Conservation (phyloP, 92 coral and sea anemone genomes). For the Virgularia gustaviana region DNA sequence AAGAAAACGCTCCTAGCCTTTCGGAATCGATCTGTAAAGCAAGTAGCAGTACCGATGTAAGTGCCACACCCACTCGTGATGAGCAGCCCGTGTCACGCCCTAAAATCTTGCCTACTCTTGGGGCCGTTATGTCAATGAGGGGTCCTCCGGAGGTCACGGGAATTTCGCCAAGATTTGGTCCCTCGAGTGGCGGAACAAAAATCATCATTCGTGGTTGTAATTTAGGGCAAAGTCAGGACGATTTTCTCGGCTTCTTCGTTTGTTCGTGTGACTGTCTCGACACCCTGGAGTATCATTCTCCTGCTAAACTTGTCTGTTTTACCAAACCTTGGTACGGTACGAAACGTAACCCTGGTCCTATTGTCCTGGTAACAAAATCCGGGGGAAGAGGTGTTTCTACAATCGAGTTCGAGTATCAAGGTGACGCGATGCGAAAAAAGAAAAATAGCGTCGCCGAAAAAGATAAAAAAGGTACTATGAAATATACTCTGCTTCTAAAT, state of each 20-base stretch:
- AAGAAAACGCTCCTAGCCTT: not conserved
- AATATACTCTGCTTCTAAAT: too few relatives aligned
- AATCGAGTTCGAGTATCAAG: constrained; percentile 59
- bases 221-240: constrained; percentile 67
- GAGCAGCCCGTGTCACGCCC: constrained; percentile 49
- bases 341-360: constrained; percentile 59
- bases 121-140: constrained; percentile 71
- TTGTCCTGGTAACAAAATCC: constrained; percentile 76
- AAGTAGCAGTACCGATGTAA: constrained; percentile 41
- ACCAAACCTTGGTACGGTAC: constrained; percentile 87
- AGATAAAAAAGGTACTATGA: too few relatives aligned
- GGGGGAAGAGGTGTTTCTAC: constrained; percentile 93
- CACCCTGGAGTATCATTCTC: constrained; percentile 80
- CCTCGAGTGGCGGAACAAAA: constrained; percentile 78
- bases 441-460: not conserved
- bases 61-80: constrained; percentile 8
- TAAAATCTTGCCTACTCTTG: constrained; percentile 82
- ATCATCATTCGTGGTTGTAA: constrained; percentile 81
- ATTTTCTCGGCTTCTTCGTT: constrained; percentile 61
- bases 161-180: constrained; percentile 80
- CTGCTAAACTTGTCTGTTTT: constrained; percentile 72
- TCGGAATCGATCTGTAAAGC: constrained; percentile 22
- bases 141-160: constrained; percentile 92
- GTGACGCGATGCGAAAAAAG: constrained; percentile 46
- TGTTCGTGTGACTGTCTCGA: constrained; percentile 71